phyloP scores from a whole-genome alignment of 2,797 vertebrate genomes.

The Hybognathus amarus region DNA sequence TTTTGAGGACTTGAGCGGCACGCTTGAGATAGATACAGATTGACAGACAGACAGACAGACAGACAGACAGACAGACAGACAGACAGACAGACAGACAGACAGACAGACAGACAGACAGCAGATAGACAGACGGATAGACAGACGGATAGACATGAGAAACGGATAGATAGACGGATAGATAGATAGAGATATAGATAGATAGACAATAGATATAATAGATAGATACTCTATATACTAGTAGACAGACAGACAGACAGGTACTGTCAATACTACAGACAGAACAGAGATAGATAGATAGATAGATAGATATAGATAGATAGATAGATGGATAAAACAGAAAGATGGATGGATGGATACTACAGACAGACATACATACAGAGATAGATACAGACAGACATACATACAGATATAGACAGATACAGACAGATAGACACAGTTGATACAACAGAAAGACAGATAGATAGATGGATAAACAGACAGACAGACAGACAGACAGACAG shows the following conservation, averaged over 20 bases:
- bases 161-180: no score
- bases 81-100: neutral
- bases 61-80: neutral
- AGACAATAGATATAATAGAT: no score
- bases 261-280: neutral
- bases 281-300: neutral
- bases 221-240: no score
- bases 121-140: rapidly evolving
- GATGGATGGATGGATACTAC: neutral
- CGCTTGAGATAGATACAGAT: no score
- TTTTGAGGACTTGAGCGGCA: no score
- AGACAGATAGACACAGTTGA: no score
- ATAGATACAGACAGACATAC: neutral
- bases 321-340: neutral
- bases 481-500: neutral
- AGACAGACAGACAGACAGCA: neutral
- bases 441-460: neutral
- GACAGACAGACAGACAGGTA: rapidly evolving
- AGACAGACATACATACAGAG: neutral
- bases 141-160: no score
- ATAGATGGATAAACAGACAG: neutral
- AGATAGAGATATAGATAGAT: no score
- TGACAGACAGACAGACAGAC: neutral
- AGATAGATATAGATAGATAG: neutral
- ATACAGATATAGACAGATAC: neutral